Percentiles rank a stretch among this genome's conserved stretches.
Evolutionary conservation across 2,113 vertebrate genomes (phyloP).

Genomic region (Mesembrinibis cayennensis): DNA sequence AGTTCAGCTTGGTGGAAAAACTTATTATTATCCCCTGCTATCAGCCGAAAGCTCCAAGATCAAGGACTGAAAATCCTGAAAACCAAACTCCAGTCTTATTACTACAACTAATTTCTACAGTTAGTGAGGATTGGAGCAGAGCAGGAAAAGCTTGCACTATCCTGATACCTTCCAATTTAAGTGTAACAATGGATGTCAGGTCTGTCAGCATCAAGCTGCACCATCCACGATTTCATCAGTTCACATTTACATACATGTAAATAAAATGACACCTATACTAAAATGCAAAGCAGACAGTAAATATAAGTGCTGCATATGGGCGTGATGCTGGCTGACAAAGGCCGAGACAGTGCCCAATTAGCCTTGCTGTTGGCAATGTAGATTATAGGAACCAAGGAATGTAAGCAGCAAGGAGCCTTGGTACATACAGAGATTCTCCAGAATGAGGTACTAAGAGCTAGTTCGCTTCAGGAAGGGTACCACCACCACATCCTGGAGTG

Average conservation of each 20-base stretch:
- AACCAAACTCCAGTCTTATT: not conserved
- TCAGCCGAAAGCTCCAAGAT: not conserved
- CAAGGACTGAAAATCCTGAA: not conserved
- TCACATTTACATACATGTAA: not conserved
- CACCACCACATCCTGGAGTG: not conserved
- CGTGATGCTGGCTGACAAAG: no score
- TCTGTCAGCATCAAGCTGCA: not conserved
- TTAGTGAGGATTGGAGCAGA: not conserved
- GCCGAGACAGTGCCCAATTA: not conserved
- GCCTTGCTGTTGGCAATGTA: not conserved
- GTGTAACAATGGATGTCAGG: not conserved
- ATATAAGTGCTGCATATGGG: fast-evolving
- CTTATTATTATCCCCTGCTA: not conserved
- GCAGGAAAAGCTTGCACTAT: not conserved
- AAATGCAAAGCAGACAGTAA: not conserved
- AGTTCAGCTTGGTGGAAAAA: not conserved
- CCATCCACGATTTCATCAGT: not conserved
- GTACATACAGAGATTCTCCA: not conserved
- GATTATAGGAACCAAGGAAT: not conserved
- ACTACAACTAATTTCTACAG: not conserved
- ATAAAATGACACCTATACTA: not conserved
- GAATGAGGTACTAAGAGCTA: not conserved
- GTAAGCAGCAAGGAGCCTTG: not conserved
- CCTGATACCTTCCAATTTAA: not conserved
- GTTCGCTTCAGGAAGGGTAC: not conserved